Base-by-base conservation (phyloP, 2,797 vertebrate species). In the Esox lucius region DNA sequence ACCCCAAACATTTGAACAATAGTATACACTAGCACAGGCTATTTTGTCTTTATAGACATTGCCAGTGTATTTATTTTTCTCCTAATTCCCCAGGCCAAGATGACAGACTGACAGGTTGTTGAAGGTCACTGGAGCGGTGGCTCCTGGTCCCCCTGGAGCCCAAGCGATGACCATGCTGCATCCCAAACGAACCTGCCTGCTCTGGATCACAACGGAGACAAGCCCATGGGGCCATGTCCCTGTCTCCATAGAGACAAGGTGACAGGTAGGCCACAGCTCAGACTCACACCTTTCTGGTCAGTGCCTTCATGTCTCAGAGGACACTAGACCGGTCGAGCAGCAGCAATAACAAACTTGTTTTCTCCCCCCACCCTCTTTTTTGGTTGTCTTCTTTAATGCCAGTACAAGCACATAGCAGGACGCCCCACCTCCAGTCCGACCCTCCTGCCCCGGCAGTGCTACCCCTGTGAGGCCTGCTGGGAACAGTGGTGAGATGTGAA, bases 281-380 rank as follows among this genome's bases (percentile, higher is more conserved):
- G 90, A 90, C 94, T 96, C 91, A 92, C 93, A 94, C 92, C 94
- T 96, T 93, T 91, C 91, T 93, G 94, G 93, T 95, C 93, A 95
- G 91, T 90, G 87, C 87, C 92, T 94, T 91, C 83, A 88, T 71
- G 88, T 94, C 95, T 95, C 95, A 7, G 71, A 89, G 91, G 95
- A 95, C 77, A 77, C 85, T 86, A 61, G 87, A 83, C 84, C 91
- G 84, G 89, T 74, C 80, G 87, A 90, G 90, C 89, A 91, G 90
- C 88, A 91, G 83, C 85, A 94, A 88, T 93, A 91, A 90, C 88
- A 92, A 93, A 95, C 91, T 92, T 89, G 88, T 88, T 90, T 91
- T 86, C 83, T 85, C 64, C 26, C 26, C 78, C 76, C 80, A 73
- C 15, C 80, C 76, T 75, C 76, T 80, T 64, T 85, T 83, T 84